These are phyloP conservation scores for Myrmophylax atrothorax DNA, from an alignment of 2,113 vertebrate species.

Conservation along the genomic window DNA sequence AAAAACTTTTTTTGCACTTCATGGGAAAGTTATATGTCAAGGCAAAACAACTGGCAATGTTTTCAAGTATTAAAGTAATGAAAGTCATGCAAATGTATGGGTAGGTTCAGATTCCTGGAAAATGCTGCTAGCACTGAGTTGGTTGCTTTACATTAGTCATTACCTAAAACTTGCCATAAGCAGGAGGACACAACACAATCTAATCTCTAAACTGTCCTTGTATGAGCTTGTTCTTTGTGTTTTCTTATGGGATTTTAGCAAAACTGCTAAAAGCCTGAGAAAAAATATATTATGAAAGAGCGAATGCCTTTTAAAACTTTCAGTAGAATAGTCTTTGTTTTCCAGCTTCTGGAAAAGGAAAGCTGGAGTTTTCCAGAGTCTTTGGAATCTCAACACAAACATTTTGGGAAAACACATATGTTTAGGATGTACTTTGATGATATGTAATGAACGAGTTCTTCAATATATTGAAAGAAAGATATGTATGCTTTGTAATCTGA, in stretches of 20 bases:
- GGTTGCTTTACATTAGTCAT: neutral
- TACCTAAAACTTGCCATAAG: neutral
- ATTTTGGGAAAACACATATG: neutral
- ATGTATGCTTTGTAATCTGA: slow-evolving; percentile 38
- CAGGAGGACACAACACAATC: neutral
- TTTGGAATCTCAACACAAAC: neutral
- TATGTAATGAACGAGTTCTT: neutral
- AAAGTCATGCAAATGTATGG: neutral
- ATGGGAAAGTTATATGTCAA: neutral
- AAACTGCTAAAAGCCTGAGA: neutral
- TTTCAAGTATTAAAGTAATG: neutral
- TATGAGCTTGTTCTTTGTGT: neutral
- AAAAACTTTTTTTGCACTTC: neutral
- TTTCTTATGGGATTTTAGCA: neutral
- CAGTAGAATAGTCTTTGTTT: neutral
- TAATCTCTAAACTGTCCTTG: neutral
- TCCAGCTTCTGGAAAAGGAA: neutral
- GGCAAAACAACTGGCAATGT: neutral
- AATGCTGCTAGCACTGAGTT: neutral
- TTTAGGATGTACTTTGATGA: slow-evolving; percentile 26
- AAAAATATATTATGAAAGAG: neutral
- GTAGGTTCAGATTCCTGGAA: neutral
- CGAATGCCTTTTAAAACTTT: neutral
- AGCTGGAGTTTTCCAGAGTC: neutral
- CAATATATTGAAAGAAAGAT: neutral